phyloP scores from a whole-genome alignment of 92 coral and sea anemone genomes.

The Plumapathes pennacea region DNA sequence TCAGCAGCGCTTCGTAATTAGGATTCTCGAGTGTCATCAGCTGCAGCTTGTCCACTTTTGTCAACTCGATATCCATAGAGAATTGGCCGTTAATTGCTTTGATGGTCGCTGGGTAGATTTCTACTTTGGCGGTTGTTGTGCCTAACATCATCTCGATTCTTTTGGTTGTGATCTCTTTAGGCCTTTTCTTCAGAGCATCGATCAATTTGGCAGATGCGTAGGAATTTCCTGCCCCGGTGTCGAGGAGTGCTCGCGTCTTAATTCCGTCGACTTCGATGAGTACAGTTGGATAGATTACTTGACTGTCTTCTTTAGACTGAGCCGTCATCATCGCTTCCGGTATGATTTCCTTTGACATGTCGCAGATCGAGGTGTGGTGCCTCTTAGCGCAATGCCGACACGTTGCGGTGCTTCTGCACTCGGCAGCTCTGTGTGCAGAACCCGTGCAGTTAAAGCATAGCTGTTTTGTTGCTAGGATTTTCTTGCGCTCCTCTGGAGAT shows the following conservation, averaged over 20 bases:
- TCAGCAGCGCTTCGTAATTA: constrained; percentile 14
- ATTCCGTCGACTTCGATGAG: constrained; percentile 31
- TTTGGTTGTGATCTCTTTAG: constrained; percentile 9
- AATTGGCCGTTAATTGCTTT: constrained; percentile 2
- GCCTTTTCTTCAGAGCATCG: constrained; percentile 19
- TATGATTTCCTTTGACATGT: constrained; percentile 9
- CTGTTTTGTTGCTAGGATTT: constrained; percentile 11
- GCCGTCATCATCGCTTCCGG: constrained; percentile 33
- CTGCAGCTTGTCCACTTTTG: constrained; percentile 37
- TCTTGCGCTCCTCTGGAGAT: constrained; percentile 21
- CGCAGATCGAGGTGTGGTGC: constrained; percentile 38
- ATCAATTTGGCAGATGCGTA: constrained; percentile 32
- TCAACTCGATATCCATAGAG: constrained; percentile 9
- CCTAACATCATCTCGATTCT: constrained; percentile 21
- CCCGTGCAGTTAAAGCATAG: constrained; percentile 44
- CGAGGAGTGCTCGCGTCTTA: constrained; percentile 30
- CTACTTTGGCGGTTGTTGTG: constrained; percentile 20
- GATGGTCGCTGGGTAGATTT: constrained; percentile 18
- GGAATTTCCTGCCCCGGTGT: constrained; percentile 35
- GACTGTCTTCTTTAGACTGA: constrained; percentile 7
- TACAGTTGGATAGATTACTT: constrained; percentile 24
- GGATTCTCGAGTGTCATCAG: constrained; percentile 27
- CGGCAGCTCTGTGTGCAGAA: constrained; percentile 17
- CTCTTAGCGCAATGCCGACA: constrained; percentile 25
- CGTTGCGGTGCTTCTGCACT: constrained; percentile 45